phyloP scores from a whole-genome alignment of 2,797 vertebrate genomes.

The Tragelaphus eurycerus region DNA sequence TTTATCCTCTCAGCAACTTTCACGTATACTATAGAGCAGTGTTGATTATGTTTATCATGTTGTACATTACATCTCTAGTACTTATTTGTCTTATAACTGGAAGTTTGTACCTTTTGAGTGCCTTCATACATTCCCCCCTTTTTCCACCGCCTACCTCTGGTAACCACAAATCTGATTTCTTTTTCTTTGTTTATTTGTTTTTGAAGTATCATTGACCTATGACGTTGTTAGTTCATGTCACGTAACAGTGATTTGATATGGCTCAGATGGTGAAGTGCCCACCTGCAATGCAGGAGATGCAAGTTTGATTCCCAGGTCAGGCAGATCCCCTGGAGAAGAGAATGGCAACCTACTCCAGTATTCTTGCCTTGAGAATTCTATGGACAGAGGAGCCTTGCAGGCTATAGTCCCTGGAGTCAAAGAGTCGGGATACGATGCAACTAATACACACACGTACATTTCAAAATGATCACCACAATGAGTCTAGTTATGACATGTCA shows the following conservation, averaged over 20 bases:
- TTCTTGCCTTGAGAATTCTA: neutral
- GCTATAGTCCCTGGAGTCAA: neutral
- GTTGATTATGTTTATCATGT: neutral
- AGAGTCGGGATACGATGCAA: fast-evolving
- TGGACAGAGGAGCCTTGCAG: neutral
- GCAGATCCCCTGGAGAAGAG: neutral
- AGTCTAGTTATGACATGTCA: neutral
- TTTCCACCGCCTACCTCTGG: neutral
- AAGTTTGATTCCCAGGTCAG: neutral
- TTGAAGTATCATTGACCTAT: neutral
- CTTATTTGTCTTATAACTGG: neutral
- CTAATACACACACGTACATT: neutral
- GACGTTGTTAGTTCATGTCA: neutral
- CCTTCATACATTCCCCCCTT: neutral
- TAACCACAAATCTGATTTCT: neutral
- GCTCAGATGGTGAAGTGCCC: neutral
- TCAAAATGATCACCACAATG: neutral
- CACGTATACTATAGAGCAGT: neutral
- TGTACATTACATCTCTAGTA: neutral
- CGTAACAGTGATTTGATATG: neutral
- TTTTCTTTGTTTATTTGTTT: neutral
- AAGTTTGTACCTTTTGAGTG: neutral
- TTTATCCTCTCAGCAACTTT: neutral
- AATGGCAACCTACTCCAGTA: neutral
- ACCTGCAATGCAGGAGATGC: neutral